Conservation (phyloP, 1,140 invertebrate genomes). For the Bombyx mandarina region DNA sequence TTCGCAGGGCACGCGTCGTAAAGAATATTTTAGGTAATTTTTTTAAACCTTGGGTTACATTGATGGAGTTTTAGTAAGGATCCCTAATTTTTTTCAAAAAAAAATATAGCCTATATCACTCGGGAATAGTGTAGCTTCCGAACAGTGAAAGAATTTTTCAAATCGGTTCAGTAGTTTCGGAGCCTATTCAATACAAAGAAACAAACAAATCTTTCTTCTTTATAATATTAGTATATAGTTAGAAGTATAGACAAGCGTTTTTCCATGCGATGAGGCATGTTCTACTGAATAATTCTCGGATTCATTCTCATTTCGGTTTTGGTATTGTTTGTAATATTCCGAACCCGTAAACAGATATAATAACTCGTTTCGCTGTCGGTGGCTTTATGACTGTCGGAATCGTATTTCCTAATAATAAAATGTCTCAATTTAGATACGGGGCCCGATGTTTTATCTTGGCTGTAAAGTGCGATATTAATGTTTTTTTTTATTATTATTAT, state of each 20-base stretch:
- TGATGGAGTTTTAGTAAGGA: too few species aligned
- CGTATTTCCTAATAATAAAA: slow-evolving; percentile 68
- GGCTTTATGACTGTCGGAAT: slow-evolving; percentile 61
- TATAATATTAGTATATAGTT: not conserved
- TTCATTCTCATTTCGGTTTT: slow-evolving; percentile 7
- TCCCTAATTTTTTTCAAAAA: too few species aligned
- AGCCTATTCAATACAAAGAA: too few species aligned
- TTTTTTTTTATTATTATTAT: slow-evolving; percentile 35
- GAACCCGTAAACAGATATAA: slow-evolving; percentile 56
- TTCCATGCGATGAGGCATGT: not conserved
- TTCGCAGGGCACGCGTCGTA: too few species aligned
- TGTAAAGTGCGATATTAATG: slow-evolving; percentile 54
- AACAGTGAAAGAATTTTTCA: too few species aligned
- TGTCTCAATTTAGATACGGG: slow-evolving; percentile 52
- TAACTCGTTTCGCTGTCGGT: slow-evolving; percentile 41
- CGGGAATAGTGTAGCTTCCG: too few species aligned
- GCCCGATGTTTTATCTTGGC: slow-evolving; percentile 54
- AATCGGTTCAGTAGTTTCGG: too few species aligned
- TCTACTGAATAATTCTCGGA: slow-evolving; percentile 15
- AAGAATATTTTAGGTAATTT: too few species aligned
- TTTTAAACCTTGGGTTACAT: too few species aligned
- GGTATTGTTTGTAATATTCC: slow-evolving; percentile 39
- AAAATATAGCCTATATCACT: too few species aligned
- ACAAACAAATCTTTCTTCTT: too few species aligned
- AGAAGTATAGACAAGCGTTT: slow-evolving; percentile 1